Base-by-base conservation (phyloP, 2,888 invertebrate genomes). In the Laothoe populi region DNA sequence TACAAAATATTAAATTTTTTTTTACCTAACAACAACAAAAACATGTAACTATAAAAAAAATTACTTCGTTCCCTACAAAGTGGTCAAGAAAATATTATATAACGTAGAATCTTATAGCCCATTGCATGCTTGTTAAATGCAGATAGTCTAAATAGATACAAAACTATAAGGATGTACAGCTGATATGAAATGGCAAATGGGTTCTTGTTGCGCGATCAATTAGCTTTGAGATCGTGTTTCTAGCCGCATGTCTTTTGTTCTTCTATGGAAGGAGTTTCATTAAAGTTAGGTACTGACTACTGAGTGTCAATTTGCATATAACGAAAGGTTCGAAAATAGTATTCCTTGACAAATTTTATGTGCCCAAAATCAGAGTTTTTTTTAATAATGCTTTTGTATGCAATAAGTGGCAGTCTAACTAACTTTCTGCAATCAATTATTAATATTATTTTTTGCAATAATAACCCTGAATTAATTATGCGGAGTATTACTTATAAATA, bases 181-280 rank as follows among this genome's bases (percentile, higher is more conserved):
- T n/a, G 19, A 53, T 35, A 35, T 49, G 49, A 49, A 53, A 19
- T 35, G 35, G 31, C 35, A 53, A 53, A 35, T 53, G 53, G 19
- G 35, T 35, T 35, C 53, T 53, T 13, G 53, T 53, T 53, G 19
- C 19, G 53, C 53, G 35, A 53, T 35, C 53, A 53, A 53, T 53
- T 53, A 53, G 31, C 35, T 53, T 53, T 53, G 35, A 53, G 53
- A 53, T 53, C 53, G 53, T 35, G 53, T 53, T 53, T 53, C 53
- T 53, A 53, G 53, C 31, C 53, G 35, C 35, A 53, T 35, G 53
- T 35, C 31, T 53, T 53, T 53, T 53, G 53, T 53, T 53, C 53
- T 35, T 53, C 16, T 53, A 19, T 35, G 4, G 31, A 35, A 53
- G 53, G 53, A 53, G 53, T 35, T 31, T 49, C 53, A 53, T 53